A percentile compares a stretch with the other conserved stretches of the same genome.
These are phyloP conservation scores for Ochropleura plecta DNA, from an alignment of 2,888 invertebrate genomes.

Conservation along the genomic window DNA sequence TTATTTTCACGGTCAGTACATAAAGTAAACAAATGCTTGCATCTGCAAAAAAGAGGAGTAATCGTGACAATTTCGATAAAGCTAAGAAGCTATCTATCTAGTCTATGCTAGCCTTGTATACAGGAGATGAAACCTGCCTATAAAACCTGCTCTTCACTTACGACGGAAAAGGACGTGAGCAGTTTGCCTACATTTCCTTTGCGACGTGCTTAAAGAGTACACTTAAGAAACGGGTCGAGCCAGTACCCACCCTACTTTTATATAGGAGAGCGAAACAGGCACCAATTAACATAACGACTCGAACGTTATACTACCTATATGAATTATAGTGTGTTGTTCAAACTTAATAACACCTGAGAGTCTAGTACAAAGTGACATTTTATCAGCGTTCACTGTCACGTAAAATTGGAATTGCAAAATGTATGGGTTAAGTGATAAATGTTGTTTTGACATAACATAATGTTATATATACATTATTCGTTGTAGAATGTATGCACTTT, in stretches of 20 bases:
- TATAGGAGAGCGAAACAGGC: conserved; percentile 17
- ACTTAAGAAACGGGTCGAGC: conserved; percentile 58
- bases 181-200: conserved; percentile 57
- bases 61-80: not conserved
- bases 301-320: not conserved
- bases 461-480: not conserved
- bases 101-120: not conserved
- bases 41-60: not conserved
- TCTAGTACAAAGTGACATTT: not conserved
- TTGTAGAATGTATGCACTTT: not conserved
- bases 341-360: not conserved
- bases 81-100: not conserved
- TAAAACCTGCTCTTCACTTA: conserved; percentile 21
- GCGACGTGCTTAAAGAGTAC: conserved; percentile 26
- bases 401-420: not conserved
- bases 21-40: not conserved
- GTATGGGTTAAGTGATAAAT: not conserved
- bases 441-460: not conserved
- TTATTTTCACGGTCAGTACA: conserved; percentile 15
- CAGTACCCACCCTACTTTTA: conserved; percentile 31
- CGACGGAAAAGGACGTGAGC: conserved; percentile 39
- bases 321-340: not conserved
- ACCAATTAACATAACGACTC: conserved; percentile 39
- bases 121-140: conserved; percentile 12
- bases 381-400: not conserved